Conservation (phyloP, 2,113 vertebrate species). For the Oryzias curvinotus region DNA sequence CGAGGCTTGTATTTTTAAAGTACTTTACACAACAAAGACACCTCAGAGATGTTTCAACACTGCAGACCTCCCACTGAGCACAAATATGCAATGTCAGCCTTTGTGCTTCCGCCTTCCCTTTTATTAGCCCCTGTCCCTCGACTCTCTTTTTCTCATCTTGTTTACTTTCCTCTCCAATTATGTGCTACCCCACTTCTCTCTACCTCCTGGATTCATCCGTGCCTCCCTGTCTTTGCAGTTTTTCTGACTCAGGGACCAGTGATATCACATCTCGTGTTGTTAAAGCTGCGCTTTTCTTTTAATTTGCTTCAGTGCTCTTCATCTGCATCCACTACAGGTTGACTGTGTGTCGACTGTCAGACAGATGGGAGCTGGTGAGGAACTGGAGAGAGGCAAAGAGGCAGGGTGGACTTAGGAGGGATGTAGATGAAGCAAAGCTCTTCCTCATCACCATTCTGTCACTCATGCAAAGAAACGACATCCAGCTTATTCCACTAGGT, state of each 20-base stretch:
- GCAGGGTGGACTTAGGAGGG: slow-evolving; percentile 8
- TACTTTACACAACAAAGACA: slow-evolving; percentile 17
- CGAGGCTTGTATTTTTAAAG: too few relatives aligned
- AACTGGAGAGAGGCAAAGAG: slow-evolving; percentile 27
- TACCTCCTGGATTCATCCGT: neutral
- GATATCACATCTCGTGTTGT: slow-evolving; percentile 7
- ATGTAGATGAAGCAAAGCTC: slow-evolving; percentile 11
- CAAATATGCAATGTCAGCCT: slow-evolving; percentile 52
- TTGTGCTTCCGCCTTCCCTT: slow-evolving; percentile 22
- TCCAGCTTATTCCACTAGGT: slow-evolving; percentile 16
- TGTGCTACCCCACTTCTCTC: slow-evolving; percentile 6
- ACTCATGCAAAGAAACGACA: slow-evolving; percentile 22
- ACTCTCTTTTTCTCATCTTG: slow-evolving; percentile 41
- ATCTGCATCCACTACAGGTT: slow-evolving; percentile 5
- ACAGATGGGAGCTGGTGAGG: slow-evolving; percentile 13
- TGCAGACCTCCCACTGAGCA: slow-evolving; percentile 44
- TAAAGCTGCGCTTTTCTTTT: slow-evolving; percentile 19
- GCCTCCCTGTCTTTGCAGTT: slow-evolving; percentile 15
- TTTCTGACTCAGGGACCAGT: slow-evolving; percentile 8
- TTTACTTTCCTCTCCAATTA: slow-evolving; percentile 40
- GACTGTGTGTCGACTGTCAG: slow-evolving; percentile 27
- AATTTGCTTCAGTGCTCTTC: slow-evolving; percentile 19
- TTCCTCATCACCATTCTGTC: slow-evolving; percentile 14
- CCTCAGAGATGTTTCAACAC: slow-evolving; percentile 31
- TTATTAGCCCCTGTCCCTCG: slow-evolving; percentile 54